A percentile compares a stretch with the other conserved stretches of the same genome.
Evolutionary conservation across 2,888 invertebrate species (phyloP).

Genomic region (Anthophora plumipes): DNA sequence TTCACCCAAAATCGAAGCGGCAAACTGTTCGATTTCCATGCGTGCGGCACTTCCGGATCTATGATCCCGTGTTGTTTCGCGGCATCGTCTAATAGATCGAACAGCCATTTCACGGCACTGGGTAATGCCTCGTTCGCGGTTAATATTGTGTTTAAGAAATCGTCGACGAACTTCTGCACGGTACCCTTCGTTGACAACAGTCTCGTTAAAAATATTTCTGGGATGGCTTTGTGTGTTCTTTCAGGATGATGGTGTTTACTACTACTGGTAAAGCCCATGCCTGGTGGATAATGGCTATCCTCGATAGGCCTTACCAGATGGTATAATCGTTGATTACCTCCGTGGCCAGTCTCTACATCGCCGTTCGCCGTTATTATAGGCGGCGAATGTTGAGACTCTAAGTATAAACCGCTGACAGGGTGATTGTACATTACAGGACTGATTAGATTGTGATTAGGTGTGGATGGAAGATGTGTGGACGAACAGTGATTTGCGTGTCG

Average conservation of each 20-base stretch:
- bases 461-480: constrained; percentile 79
- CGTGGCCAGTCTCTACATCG: constrained; percentile 90
- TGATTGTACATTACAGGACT: constrained; percentile 82
- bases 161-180: constrained; percentile 99
- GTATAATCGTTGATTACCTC: constrained; percentile 89
- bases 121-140: constrained; percentile 96
- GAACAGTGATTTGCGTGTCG: constrained; percentile 80
- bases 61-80: constrained; percentile 93
- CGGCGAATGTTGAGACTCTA: constrained; percentile 89
- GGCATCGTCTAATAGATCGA: constrained; percentile 96
- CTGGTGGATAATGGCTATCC: constrained; percentile 90
- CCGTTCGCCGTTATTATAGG: constrained; percentile 91
- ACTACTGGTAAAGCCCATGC: constrained; percentile 79
- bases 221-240: constrained; percentile 96
- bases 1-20: constrained; percentile 98
- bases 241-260: constrained; percentile 85
- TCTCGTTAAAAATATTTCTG: constrained; percentile 97
- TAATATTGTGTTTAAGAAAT: constrained; percentile 97
- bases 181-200: constrained; percentile 98
- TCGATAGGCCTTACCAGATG: constrained; percentile 95
- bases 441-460: constrained; percentile 78
- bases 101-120: constrained; percentile 97
- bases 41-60: constrained; percentile 96
- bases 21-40: constrained; percentile 97
- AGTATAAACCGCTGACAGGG: constrained; percentile 86